phyloP scores from a whole-genome alignment of 2,113 vertebrate genomes.

The Pyxicephalus adspersus region DNA sequence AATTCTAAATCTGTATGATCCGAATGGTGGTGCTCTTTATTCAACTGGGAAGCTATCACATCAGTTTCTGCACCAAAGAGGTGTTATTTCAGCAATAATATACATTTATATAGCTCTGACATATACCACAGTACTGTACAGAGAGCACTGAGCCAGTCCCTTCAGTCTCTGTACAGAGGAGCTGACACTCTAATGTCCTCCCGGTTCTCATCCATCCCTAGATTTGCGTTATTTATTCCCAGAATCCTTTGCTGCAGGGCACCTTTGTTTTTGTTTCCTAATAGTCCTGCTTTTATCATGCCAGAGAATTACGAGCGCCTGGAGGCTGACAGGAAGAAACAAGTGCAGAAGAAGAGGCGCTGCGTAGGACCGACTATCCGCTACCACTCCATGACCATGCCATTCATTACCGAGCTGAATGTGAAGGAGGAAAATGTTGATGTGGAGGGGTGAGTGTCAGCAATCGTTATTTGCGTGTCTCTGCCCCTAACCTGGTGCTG shows the following conservation, averaged over 20 bases:
- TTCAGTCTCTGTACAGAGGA: too few relatives aligned
- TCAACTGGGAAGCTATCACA: too few relatives aligned
- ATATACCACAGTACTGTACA: too few relatives aligned
- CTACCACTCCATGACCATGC: conserved; percentile 91
- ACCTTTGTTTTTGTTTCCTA: not conserved
- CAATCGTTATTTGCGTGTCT: not conserved
- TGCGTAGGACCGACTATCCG: conserved; percentile 89
- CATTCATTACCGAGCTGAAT: conserved; percentile 77
- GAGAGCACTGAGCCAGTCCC: too few relatives aligned
- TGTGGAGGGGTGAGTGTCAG: conserved; percentile 85
- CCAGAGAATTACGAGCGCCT: conserved; percentile 94
- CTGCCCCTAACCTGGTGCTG: not conserved
- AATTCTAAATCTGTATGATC: conserved; percentile 50
- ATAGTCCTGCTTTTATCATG: not conserved
- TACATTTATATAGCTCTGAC: too few relatives aligned
- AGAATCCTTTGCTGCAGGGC: too few relatives aligned
- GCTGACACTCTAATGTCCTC: too few relatives aligned
- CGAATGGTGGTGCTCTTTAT: too few relatives aligned
- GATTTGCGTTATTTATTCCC: too few relatives aligned
- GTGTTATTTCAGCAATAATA: too few relatives aligned
- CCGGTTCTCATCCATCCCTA: too few relatives aligned
- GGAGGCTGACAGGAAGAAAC: conserved; percentile 96
- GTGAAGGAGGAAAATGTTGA: conserved; percentile 93
- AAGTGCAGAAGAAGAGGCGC: conserved; percentile 90
- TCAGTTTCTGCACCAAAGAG: too few relatives aligned